These are phyloP conservation scores for human (Homo sapiens) DNA, from an alignment of 2,113 vertebrate genomes.

Conservation along the genomic window GRCh38 chr6:153653501-153654000, in stretches of 20 bases:
- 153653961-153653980: not conserved
- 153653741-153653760: rapidly evolving
- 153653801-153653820: not conserved
- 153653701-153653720: not conserved
- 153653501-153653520: not conserved
- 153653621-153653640: not conserved
- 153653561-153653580: not conserved
- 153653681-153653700: not conserved
- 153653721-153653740: not conserved
- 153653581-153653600: not conserved
- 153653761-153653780: rapidly evolving
- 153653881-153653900: not conserved
- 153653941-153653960: not conserved
- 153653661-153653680: not conserved
- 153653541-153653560: not conserved
- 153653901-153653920: not conserved
- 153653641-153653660: not conserved
- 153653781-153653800: not conserved
- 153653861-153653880: not conserved
- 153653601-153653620: not conserved
- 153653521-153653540: not conserved
- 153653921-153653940: not conserved
- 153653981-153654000: not conserved
- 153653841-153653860: not conserved
- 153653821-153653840: not conserved